A percentile compares a stretch with the other conserved stretches of the same genome.
Evolutionary conservation across 1,140 invertebrate genomes (phyloP).

Genomic region (Scaptomyza pallida): DNA sequence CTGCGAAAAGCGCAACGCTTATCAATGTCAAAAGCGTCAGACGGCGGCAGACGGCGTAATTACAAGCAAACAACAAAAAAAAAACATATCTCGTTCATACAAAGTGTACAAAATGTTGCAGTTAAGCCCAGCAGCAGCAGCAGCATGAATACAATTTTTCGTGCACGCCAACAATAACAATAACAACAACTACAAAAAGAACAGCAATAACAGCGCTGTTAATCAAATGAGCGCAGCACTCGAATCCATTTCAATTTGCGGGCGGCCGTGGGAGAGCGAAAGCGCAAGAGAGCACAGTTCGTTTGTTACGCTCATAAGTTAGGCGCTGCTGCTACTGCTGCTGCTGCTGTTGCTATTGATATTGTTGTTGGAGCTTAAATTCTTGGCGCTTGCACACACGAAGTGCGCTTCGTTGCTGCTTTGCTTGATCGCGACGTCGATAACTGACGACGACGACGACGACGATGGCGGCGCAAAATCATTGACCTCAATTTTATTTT

Average conservation of each 20-base stretch:
- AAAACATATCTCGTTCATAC: constrained; percentile 26
- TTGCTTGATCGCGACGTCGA: constrained; percentile 70
- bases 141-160: constrained; percentile 41
- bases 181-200: constrained; percentile 17
- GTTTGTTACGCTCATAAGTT: constrained; percentile 53
- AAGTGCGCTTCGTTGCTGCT: constrained; percentile 47
- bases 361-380: constrained; percentile 21
- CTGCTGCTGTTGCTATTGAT: constrained; percentile 5
- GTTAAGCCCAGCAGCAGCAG: constrained; percentile 16
- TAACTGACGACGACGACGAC: constrained; percentile 69
- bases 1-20: constrained; percentile 32
- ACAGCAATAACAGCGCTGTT: constrained; percentile 24
- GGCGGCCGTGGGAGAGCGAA: constrained; percentile 6
- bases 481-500: constrained; percentile 77
- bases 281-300: constrained; percentile 19
- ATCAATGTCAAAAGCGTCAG: constrained; percentile 70
- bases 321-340: constrained; percentile 8
- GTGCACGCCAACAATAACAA: constrained; percentile 31
- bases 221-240: constrained; percentile 41
- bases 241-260: constrained; percentile 43
- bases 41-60: constrained; percentile 41
- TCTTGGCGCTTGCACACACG: constrained; percentile 58
- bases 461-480: constrained; percentile 75
- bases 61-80: constrained; percentile 52
- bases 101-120: constrained; percentile 34